Base-by-base conservation (phyloP, 2,888 invertebrate genomes). In the Eupithecia dodoneata region DNA sequence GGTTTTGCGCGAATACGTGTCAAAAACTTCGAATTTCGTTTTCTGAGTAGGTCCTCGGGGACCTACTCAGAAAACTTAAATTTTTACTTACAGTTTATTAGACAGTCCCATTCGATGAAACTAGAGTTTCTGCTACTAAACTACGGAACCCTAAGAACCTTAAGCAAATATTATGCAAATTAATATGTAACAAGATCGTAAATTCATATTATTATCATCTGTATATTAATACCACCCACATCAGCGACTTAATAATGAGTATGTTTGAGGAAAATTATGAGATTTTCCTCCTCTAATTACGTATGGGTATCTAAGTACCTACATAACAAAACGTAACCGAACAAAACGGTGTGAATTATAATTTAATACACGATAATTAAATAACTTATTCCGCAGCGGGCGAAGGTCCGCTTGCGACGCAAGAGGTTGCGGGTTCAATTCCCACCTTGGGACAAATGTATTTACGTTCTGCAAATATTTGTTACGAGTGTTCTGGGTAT, bases 201-300 rank as follows among this genome's bases (percentile, higher is more conserved):
- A 30, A 65, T 65, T 65, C n/a, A n/a, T 65, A 41, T 41, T 65
- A 18, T 30, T 15, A 63, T 63, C 18, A 63, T 63, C 18, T 30
- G 18, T 3, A 42, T 45, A n/a, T 15, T 66, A 15, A 44, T 66
- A 41, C 44, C 7, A 65, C 30, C 15, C 44, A 69, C 42, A 18
- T 7, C 45, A 44, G 15, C 5, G 4, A 69, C n/a, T 15, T 67
- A 15, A 15, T 69, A 69, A 69, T 69, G 9, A 67, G 30, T 41
- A 45, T 69, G 69, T 44, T 69, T n/a, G 9, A 69, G 69, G 69
- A 69, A 69, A 69, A 69, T 45, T 4, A 10, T n/a, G 45, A 15
- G 10, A 18, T 69, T 69, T 69, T 15, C 69, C 66, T 67, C 30
- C 41, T 30, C 4, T 30, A 65, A 13, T 41, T 30, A 30, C 12